Base-by-base conservation (phyloP, 2,888 invertebrate species). In the Cryptocheilus praepositus region DNA sequence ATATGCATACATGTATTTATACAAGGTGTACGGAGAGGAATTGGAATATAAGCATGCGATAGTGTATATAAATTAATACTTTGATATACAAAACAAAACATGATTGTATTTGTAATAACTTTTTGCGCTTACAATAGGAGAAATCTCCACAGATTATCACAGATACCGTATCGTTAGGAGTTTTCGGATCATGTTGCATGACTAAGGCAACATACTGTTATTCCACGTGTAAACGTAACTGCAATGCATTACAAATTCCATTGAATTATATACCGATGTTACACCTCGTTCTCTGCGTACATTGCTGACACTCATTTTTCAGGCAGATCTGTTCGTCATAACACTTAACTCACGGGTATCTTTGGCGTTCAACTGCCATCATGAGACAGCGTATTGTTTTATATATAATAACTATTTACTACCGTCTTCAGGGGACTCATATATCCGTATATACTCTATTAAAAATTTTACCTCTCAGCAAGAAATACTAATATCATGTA, bases 91-190 rank as follows among this genome's bases (percentile, higher is more conserved):
- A 75, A 75, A 74, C 57, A 67, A 65, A 58, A 53, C n/a, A 49
- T 7, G 21, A 60, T 74, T 44, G 59, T 72, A 61, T 73, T 67
- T 70, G 64, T 63, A 74, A 52, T 21, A 58, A 61, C 57, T 57
- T 44, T 56, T 52, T 19, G 15, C 21, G 21, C 71, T 54, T 59
- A 73, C 56, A 66, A 16, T 68, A 54, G 54, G 57, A 73, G 61
- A 61, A 66, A 56, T 61, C n/a, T 54, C 59, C 70, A 64, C 64
- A 13, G 62, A 25, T 68, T 76, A 76, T 76, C 76, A 76, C 76
- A 75, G 73, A 64, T 63, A 64, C 63, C 55, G 63, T 28, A 62
- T 49, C 55, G 52, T 65, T 53, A 5, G 28, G 67, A 61, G 25
- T 51, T n/a, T 8, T 62, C 67, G 46, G 54, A 65, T 44, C 57